These are phyloP conservation scores for Drosophila biarmipes DNA, from an alignment of 1,140 invertebrate species.

Conservation along the genomic window DNA sequence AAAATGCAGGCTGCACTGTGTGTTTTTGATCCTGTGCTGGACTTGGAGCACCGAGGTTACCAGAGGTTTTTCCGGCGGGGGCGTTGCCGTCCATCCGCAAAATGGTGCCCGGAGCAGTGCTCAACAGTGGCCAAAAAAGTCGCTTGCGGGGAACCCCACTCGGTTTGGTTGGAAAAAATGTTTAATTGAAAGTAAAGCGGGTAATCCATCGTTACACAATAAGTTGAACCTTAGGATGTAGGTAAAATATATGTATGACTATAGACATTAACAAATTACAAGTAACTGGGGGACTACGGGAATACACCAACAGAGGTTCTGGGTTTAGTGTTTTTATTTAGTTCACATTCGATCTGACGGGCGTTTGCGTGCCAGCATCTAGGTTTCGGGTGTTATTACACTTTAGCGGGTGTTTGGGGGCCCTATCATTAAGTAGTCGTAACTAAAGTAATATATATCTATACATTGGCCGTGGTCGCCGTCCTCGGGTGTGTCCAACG, in stretches of 20 bases:
- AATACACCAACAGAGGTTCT: neutral
- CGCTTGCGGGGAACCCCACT: too few species aligned
- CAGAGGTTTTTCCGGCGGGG: slow-evolving; percentile 1
- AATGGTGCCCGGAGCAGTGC: neutral
- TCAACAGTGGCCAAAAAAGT: slow-evolving; percentile 3
- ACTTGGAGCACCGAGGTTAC: slow-evolving; percentile 10
- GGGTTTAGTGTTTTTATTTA: slow-evolving; percentile 34
- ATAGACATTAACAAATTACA: neutral
- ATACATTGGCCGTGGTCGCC: slow-evolving; percentile 3
- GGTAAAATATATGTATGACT: neutral
- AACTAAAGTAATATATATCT: slow-evolving; percentile 17
- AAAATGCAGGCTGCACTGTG: slow-evolving; percentile 15
- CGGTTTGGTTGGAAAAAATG: neutral
- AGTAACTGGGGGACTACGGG: neutral
- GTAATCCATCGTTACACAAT: neutral
- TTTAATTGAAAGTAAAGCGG: neutral
- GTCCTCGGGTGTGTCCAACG: slow-evolving; percentile 5
- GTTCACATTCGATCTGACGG: slow-evolving; percentile 46
- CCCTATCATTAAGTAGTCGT: slow-evolving; percentile 5
- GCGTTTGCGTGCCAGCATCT: slow-evolving; percentile 11
- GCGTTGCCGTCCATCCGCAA: slow-evolving; percentile 15
- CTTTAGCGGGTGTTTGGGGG: slow-evolving; percentile 6
- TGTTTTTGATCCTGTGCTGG: slow-evolving; percentile 5
- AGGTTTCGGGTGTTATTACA: slow-evolving; percentile 2
- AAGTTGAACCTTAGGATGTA: neutral